Conservation (phyloP, 2,113 vertebrate species). For the Aythya baeri region DNA sequence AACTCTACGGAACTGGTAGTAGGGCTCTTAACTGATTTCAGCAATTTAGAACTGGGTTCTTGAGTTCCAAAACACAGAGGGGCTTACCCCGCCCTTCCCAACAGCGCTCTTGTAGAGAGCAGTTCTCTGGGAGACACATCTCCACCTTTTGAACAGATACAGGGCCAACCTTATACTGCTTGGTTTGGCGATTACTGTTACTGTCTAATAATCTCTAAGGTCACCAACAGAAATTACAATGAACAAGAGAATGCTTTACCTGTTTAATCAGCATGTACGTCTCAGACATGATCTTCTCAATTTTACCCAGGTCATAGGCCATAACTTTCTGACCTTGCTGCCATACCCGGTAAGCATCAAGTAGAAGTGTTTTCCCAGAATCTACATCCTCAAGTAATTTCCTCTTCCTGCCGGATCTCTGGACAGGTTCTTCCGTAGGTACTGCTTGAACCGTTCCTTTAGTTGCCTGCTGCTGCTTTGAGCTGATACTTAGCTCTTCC, state of each 20-base stretch:
- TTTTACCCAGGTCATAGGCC: constrained; percentile 91
- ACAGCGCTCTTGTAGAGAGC: background rate
- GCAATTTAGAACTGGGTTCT: background rate
- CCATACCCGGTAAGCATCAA: constrained; percentile 97
- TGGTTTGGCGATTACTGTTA: background rate
- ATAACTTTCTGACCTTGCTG: constrained; percentile 97
- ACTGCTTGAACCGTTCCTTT: constrained; percentile 32
- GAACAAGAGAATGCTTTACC: constrained; percentile 68
- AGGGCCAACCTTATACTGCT: background rate
- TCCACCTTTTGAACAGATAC: background rate
- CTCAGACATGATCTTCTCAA: constrained; percentile 98
- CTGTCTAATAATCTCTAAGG: background rate
- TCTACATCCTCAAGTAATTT: constrained; percentile 87
- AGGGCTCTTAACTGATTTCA: background rate
- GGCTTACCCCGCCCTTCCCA: background rate
- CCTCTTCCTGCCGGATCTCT: constrained; percentile 86
- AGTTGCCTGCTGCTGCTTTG: constrained; percentile 72
- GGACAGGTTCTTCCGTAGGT: constrained; percentile 70
- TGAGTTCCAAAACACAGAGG: background rate
- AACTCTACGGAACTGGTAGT: background rate
- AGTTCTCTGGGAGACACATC: background rate
- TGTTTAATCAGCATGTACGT: constrained; percentile 99
- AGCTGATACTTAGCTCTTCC: constrained; percentile 95
- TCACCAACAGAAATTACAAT: background rate
- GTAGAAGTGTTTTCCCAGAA: constrained; percentile 89